phyloP scores from a whole-genome alignment of 1,140 invertebrate species.

The Pectinophora gossypiella region DNA sequence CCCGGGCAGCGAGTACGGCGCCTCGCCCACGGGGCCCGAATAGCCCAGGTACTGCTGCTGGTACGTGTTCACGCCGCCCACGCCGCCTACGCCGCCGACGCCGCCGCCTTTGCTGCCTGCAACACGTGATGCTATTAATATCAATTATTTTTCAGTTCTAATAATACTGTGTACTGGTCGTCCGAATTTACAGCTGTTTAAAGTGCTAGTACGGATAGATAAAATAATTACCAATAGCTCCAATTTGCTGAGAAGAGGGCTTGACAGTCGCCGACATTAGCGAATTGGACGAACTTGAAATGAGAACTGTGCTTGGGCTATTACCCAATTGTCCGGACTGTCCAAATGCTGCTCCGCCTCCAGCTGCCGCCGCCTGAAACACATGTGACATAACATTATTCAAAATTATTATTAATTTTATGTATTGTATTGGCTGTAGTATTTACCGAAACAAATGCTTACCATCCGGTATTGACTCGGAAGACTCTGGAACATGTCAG shows the following conservation, averaged over 20 bases:
- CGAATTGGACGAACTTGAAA: conserved; percentile 90
- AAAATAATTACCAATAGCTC: conserved; percentile 85
- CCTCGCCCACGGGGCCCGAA: conserved; percentile 61
- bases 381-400: neutral
- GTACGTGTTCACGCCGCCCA: conserved; percentile 59
- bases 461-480: conserved; percentile 85
- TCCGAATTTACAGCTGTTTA: too few relatives aligned
- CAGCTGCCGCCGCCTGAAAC: conserved; percentile 61
- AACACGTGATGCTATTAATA: too few relatives aligned
- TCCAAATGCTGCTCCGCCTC: conserved; percentile 81
- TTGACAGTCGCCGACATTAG: conserved; percentile 94
- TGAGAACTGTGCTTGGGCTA: conserved; percentile 91
- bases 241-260: conserved; percentile 87
- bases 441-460: conserved; percentile 25
- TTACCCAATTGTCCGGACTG: conserved; percentile 87
- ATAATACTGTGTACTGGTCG: too few relatives aligned
- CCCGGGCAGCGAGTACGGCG: conserved; percentile 54
- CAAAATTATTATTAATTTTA: neutral
- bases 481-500: conserved; percentile 88
- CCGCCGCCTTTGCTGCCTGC: conserved; percentile 64
- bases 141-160: too few relatives aligned
- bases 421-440: neutral
- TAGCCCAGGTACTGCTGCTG: conserved; percentile 70
- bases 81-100: conserved; percentile 50
- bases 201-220: too few relatives aligned